Base-by-base conservation (phyloP, 2,888 invertebrate species). In the Parochlus steinenii region DNA sequence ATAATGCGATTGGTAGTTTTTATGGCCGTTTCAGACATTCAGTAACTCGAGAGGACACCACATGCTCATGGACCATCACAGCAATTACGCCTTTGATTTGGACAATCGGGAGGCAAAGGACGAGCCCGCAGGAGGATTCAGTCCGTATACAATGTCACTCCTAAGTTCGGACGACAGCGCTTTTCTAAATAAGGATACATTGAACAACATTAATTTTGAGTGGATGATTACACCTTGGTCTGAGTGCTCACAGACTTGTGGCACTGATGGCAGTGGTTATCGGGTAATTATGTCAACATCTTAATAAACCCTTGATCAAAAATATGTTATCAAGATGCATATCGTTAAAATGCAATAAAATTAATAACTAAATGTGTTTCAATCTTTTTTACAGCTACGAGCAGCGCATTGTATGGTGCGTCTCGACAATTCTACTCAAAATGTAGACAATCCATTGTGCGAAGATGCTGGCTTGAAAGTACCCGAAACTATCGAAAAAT, bases 151-250 rank as follows among this genome's bases (percentile, higher is more conserved):
- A 19, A 61, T 20, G 60, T 62, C 41, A 59, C 58, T 43, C 58
- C 60, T 3, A 61, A 63, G 42, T 45, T 61, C 61, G 47, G 56
- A n/a, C n/a, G n/a, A n/a, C n/a, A n/a, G n/a, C n/a, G n/a, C n/a
- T n/a, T n/a, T 54, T 40, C 54, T 49, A 36, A 54, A 47, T 29
- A 58, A 60, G 37, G 46, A 44, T 2, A 48, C 56, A 31, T 54
- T 56, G 31, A 54, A 64, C 38, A 55, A 54, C 36, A 51, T 58
- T 41, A 56, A 60, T 41, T 55, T 58, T 53, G 72, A 74, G 44
- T 89, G 87, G 87, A 65, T 71, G 50, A 70, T 77, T 8, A 76
- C 79, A 1, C 74, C 78, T 7, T 93, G 92, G 92, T 79, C 86
- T 0, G 66, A 71, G 10, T 92, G 92, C 53, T 82, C 80, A 2